Conservation (phyloP, 2,797 vertebrate species). For the Tapera naevia region DNA sequence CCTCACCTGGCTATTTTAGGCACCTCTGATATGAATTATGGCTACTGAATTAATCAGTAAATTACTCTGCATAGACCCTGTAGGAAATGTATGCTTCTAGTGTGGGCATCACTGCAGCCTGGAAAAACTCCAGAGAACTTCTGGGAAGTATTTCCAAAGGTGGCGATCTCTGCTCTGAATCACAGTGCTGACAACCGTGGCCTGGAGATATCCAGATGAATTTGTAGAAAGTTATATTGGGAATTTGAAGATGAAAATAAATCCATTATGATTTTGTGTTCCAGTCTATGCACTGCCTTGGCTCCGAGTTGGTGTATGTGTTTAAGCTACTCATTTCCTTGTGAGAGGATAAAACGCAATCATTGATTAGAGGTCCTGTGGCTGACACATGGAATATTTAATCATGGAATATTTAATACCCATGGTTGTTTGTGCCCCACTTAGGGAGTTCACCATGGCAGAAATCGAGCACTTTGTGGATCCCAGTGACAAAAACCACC, state of each 20-base stretch:
- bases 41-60: background rate
- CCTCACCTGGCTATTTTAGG: background rate
- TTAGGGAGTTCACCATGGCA: conserved; percentile 98
- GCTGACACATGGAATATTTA: background rate
- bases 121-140: background rate
- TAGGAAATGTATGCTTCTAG: background rate
- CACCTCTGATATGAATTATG: background rate
- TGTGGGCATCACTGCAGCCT: background rate
- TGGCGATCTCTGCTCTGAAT: background rate
- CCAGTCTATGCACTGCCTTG: background rate
- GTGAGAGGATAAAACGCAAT: background rate
- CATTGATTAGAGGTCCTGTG: background rate
- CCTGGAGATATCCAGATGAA: background rate
- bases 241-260: background rate
- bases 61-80: background rate
- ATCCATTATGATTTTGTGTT: background rate
- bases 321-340: background rate
- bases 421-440: background rate
- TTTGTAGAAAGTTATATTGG: background rate
- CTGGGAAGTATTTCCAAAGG: background rate
- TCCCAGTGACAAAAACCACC: conserved; percentile 92
- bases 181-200: background rate
- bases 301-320: background rate
- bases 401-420: background rate
- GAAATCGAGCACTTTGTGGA: conserved; percentile 99